Base-by-base conservation (phyloP, 2,113 vertebrate genomes). In the Etheostoma cragini region DNA sequence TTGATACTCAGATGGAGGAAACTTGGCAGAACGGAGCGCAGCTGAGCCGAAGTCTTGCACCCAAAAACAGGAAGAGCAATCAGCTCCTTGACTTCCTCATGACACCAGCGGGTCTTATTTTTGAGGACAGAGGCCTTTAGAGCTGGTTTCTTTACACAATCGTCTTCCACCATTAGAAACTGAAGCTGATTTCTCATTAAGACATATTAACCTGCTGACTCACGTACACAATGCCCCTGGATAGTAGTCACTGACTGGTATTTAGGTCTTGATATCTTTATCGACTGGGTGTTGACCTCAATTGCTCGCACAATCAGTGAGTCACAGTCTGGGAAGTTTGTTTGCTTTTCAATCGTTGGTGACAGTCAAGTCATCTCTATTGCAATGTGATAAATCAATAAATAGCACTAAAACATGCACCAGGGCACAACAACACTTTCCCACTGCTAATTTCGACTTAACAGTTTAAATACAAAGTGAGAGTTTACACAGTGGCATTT, bases 1-100 rank as follows among this genome's bases (percentile, higher is more conserved):
- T 90, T 94, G 87, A 91, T 82, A 83, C 85, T 64, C 68, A 30
- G 50, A 15, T 46, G 62, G 53, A 87, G 84, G 89, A 87, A 89
- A 90, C 80, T 81, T 88, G 84, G 84, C 85, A 78, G 70, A 86
- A 67, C 67, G 22, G 61, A 80, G 46, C 6, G 54, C 26, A 66
- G 77, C 58, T 12, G 16, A 78, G 81, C 42, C 84, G 78, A 85
- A 88, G 68, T 76, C 57, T 88, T 16, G 19, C 71, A 81, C 45
- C 57, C 47, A 74, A 91, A 91, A 89, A 93, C 93, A 94, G 94
- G 92, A 93, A 93, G 90, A 78, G 76, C 86, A 88, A 88, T 90
- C 89, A 87, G 61, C 70, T 76, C 82, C 77, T 74, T 65, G 52
- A 84, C 88, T 93, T 95, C 90, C 92, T 89, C 57, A 56, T 14